Evolutionary conservation across 2,888 invertebrate genomes (phyloP).

Genomic region (Encarsia formosa): DNA sequence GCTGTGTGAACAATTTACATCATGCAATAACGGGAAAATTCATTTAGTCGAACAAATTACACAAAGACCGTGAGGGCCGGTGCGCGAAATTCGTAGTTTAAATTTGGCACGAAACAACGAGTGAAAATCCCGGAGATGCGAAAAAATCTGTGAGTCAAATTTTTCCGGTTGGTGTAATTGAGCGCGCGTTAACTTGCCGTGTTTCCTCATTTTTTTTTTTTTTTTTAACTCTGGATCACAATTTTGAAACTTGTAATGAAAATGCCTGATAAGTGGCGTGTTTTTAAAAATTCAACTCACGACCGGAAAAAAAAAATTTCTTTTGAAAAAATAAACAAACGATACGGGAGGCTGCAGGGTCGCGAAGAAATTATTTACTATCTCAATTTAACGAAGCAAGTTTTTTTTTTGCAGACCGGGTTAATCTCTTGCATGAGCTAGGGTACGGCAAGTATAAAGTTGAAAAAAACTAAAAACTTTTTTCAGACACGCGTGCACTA

Average conservation of each 20-base stretch:
- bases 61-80: too few species aligned
- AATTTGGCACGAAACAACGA: too few species aligned
- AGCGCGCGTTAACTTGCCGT: too few species aligned
- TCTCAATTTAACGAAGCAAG: conserved; percentile 1
- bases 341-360: too few species aligned
- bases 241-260: background rate
- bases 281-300: too few species aligned
- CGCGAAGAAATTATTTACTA: background rate
- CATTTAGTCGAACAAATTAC: too few species aligned
- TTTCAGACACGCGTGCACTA: background rate
- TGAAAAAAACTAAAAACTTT: background rate
- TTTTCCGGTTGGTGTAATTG: conserved; percentile 9
- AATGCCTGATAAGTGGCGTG: too few species aligned
- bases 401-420: background rate
- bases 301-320: too few species aligned
- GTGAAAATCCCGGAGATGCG: too few species aligned
- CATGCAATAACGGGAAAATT: too few species aligned
- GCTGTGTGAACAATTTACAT: too few species aligned
- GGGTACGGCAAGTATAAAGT: background rate
- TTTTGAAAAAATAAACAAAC: too few species aligned
- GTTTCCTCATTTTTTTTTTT: background rate
- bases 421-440: background rate
- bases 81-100: background rate
- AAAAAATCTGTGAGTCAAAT: conserved; percentile 23
- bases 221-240: background rate